Percentiles rank a stretch among this genome's conserved stretches.
Conservation (phyloP, 2,888 invertebrate species). For the Parnassius glacialis region DNA sequence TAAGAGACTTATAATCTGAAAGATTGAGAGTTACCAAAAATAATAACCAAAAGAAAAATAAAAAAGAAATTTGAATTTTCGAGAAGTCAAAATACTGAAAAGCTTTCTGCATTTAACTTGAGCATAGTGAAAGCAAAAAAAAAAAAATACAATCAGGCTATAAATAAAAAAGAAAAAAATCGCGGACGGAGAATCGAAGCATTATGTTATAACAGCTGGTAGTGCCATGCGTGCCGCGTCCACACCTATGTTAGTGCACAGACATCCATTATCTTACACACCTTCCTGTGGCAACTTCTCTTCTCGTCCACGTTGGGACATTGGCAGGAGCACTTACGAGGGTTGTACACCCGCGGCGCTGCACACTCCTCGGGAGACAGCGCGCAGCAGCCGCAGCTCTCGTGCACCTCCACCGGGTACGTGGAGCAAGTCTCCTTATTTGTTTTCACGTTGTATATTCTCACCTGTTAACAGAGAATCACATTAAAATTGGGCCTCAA, state of each 20-base stretch:
- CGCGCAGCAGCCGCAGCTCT: conserved; percentile 63
- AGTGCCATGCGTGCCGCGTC: conserved; percentile 48
- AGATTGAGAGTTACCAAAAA: too few species aligned
- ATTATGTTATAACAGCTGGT: conserved; percentile 42
- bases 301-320: conserved; percentile 69
- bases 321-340: conserved; percentile 77
- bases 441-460: conserved; percentile 64
- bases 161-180: conserved; percentile 6
- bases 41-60: too few species aligned
- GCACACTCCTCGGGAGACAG: conserved; percentile 51
- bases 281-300: conserved; percentile 66
- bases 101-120: neutral
- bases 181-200: conserved; percentile 35
- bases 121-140: neutral
- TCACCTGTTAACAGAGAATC: conserved; percentile 49
- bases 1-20: too few species aligned
- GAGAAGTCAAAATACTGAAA: too few species aligned
- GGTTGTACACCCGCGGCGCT: conserved; percentile 59
- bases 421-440: conserved; percentile 64
- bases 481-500: too few species aligned
- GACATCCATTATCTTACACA: conserved; percentile 78
- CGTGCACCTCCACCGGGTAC: conserved; percentile 64
- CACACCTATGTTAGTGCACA: conserved; percentile 55
- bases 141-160: neutral
- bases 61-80: too few species aligned